Evolutionary conservation across 2,888 invertebrate species (phyloP).

Genomic region (Heterodera filipjevi): DNA sequence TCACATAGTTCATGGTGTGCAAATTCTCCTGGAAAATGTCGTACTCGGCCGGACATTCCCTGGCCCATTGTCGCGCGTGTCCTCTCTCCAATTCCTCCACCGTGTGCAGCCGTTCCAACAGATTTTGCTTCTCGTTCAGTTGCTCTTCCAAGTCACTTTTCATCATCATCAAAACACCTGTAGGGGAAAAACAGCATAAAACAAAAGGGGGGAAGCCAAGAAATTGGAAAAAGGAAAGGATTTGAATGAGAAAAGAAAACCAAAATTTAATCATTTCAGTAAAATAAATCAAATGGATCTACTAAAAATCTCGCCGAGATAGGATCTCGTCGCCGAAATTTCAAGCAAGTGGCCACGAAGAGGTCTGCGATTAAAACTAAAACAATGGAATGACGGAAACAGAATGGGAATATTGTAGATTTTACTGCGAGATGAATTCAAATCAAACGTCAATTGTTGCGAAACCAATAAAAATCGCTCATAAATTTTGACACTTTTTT

Average conservation of each 20-base stretch:
- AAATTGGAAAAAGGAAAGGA: not conserved
- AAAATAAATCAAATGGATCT: too few species aligned
- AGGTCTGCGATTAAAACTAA: too few species aligned
- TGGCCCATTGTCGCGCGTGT: constrained; percentile 7
- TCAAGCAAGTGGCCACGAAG: too few species aligned
- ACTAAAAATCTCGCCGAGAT: too few species aligned
- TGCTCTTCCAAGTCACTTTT: constrained; percentile 8
- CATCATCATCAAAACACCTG: constrained; percentile 23
- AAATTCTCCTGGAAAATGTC: constrained; percentile 23
- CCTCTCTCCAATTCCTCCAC: constrained; percentile 25
- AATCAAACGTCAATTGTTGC: too few species aligned
- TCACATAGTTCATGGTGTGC: constrained; percentile 19
- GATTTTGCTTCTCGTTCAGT: constrained; percentile 17
- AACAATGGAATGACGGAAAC: too few species aligned
- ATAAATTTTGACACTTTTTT: too few species aligned
- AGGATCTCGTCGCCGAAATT: too few species aligned
- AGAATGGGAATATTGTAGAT: too few species aligned
- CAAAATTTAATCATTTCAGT: too few species aligned
- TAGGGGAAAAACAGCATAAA: not conserved
- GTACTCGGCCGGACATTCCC: constrained; percentile 12
- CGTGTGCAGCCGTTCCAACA: constrained; percentile 20
- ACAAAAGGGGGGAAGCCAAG: not conserved
- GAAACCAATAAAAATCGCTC: too few species aligned
- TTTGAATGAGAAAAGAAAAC: not conserved
- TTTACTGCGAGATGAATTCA: too few species aligned